Conservation (phyloP, 2,797 vertebrate genomes). For the Adrianichthys oophorus region DNA sequence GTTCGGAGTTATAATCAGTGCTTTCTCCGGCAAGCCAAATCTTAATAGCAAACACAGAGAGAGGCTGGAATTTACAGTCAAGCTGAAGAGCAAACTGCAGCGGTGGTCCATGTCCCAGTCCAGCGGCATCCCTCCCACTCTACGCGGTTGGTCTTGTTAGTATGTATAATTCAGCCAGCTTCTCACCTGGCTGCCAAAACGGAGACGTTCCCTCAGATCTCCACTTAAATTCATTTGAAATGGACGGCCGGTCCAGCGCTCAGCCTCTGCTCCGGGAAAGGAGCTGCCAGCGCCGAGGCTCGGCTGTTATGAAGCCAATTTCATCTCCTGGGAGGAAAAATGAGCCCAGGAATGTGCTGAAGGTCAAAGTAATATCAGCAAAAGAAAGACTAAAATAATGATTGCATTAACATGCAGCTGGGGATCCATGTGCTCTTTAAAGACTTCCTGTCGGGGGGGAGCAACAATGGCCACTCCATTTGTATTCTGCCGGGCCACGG, state of each 20-base stretch:
- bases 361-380: slow-evolving; percentile 67
- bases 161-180: slow-evolving; percentile 55
- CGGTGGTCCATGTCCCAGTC: slow-evolving; percentile 16
- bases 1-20: background rate
- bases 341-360: slow-evolving; percentile 47
- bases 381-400: slow-evolving; percentile 62
- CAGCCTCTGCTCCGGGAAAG: slow-evolving; percentile 16
- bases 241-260: slow-evolving; percentile 7
- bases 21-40: background rate
- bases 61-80: background rate
- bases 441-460: slow-evolving; percentile 41
- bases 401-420: slow-evolving; percentile 72
- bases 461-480: slow-evolving; percentile 48
- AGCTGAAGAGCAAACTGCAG: background rate
- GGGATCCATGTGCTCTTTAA: slow-evolving; percentile 57
- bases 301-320: slow-evolving; percentile 45
- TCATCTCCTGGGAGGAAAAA: slow-evolving; percentile 50
- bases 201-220: slow-evolving; percentile 39
- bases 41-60: background rate
- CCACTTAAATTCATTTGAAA: slow-evolving; percentile 45
- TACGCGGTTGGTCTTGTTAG: slow-evolving; percentile 27
- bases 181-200: slow-evolving; percentile 52
- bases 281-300: slow-evolving; percentile 27
- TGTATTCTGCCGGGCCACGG: slow-evolving; percentile 26
- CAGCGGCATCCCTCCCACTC: slow-evolving; percentile 24